Percentiles rank a stretch among this genome's conserved stretches.
Conservation (phyloP, 2,113 vertebrate species). For the Atherinomorus stipes region DNA sequence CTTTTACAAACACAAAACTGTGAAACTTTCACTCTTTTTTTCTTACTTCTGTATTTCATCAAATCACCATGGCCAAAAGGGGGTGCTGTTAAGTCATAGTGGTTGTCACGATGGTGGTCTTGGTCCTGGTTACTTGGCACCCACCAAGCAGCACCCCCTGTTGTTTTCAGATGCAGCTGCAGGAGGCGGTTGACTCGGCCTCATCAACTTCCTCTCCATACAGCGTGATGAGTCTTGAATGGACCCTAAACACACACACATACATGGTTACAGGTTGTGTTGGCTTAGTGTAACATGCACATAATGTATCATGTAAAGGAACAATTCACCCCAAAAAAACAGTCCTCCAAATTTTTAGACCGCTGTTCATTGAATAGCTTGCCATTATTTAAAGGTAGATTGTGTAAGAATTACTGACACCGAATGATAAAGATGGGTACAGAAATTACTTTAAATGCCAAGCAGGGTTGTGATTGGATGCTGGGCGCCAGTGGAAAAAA, state of each 20-base stretch:
- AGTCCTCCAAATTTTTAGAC: too few species aligned
- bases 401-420: too few species aligned
- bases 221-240: slow-evolving; percentile 71
- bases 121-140: too few species aligned
- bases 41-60: not conserved
- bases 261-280: not conserved
- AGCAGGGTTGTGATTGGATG: too few species aligned
- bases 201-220: slow-evolving; percentile 74
- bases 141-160: not conserved
- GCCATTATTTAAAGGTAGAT: too few species aligned
- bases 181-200: slow-evolving; percentile 54
- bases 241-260: slow-evolving; percentile 64
- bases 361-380: too few species aligned
- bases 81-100: not conserved
- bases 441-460: too few species aligned
- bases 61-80: not conserved
- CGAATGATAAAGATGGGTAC: too few species aligned
- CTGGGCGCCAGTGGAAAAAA: too few species aligned
- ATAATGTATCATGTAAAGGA: too few species aligned
- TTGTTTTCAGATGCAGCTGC: slow-evolving; percentile 70
- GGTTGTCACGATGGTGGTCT: not conserved
- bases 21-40: not conserved
- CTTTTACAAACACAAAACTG: not conserved
- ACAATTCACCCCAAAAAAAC: too few species aligned
- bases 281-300: not conserved